Conservation (phyloP, 2,888 invertebrate genomes). For the Drosophila glabriapex region DNA sequence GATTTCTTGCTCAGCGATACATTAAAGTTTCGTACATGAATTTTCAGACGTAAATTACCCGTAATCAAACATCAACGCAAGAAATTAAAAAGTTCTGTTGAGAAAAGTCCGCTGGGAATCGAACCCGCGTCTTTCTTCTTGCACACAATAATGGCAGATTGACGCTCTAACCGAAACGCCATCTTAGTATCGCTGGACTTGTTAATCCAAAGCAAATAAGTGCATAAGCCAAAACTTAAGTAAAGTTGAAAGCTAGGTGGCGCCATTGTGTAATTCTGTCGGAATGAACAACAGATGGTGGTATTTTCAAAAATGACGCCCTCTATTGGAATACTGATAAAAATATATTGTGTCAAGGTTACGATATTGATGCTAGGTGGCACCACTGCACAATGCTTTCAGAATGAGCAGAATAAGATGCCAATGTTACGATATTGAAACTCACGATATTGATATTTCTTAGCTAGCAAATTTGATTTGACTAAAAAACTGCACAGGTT, state of each 20-base stretch:
- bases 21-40: constrained; percentile 70
- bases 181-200: accelerated
- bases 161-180: constrained; percentile 30
- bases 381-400: too few relatives aligned
- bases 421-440: background rate
- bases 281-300: constrained; percentile 27
- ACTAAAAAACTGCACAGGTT: background rate
- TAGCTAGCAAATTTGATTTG: background rate
- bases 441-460: background rate
- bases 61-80: constrained; percentile 80
- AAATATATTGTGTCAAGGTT: background rate
- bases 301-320: background rate
- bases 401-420: background rate
- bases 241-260: constrained; percentile 15
- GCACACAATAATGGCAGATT: background rate
- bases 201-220: background rate
- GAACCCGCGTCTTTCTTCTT: constrained; percentile 29
- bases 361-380: background rate
- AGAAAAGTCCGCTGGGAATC: background rate
- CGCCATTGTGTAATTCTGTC: background rate
- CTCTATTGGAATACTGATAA: background rate
- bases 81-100: constrained; percentile 45
- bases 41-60: constrained; percentile 85
- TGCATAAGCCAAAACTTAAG: accelerated
- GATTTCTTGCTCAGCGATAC: constrained; percentile 78